A percentile compares a stretch with the other conserved stretches of the same genome.
Conservation (phyloP, 1,140 invertebrate genomes). For the Marisa cornuarietis region DNA sequence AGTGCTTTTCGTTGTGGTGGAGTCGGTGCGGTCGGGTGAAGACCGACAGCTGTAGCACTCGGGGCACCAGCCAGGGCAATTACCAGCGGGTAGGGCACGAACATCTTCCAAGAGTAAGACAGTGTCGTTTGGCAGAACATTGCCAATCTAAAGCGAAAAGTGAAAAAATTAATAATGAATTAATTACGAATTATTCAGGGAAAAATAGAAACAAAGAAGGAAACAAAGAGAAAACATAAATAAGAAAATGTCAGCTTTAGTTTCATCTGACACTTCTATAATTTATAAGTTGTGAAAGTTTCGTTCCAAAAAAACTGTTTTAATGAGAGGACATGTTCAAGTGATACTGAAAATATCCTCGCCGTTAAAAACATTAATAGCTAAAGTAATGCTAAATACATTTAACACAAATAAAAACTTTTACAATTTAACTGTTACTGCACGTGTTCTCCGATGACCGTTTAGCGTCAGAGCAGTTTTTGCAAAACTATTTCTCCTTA, state of each 20-base stretch:
- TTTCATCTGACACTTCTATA: not conserved
- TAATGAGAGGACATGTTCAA: too few species aligned
- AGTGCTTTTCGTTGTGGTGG: not conserved
- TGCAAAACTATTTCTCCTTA: not conserved
- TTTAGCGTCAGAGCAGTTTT: not conserved
- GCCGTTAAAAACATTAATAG: too few species aligned
- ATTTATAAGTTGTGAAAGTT: too few species aligned
- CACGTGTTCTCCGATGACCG: not conserved
- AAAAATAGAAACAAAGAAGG: not conserved
- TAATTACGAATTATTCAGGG: not conserved
- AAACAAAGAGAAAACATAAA: not conserved
- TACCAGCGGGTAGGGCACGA: not conserved
- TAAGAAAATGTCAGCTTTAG: not conserved
- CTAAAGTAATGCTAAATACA: too few species aligned
- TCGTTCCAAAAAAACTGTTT: too few species aligned
- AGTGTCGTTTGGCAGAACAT: not conserved
- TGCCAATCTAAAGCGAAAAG: slow-evolving; percentile 17
- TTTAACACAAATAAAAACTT: too few species aligned
- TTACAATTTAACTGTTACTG: too few species aligned
- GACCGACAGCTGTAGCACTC: slow-evolving; percentile 10
- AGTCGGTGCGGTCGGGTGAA: not conserved
- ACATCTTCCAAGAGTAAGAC: slow-evolving; percentile 5
- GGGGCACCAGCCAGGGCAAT: slow-evolving; percentile 38
- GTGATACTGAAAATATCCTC: too few species aligned
- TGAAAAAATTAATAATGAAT: not conserved